Base-by-base conservation (phyloP, 2,113 vertebrate genomes). In the Rhea americana region DNA sequence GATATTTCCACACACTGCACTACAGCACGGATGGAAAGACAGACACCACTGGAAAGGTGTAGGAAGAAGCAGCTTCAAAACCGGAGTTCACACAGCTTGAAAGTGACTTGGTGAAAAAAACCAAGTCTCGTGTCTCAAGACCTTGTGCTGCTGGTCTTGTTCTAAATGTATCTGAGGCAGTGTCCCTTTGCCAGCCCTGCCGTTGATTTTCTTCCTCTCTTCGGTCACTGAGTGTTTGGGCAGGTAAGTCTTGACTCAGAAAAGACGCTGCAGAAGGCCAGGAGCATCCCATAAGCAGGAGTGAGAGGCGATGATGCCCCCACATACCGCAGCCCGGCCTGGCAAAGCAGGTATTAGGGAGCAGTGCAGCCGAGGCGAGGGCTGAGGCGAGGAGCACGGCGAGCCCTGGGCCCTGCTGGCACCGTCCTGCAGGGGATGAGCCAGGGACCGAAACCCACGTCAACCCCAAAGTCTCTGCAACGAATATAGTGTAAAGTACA, bases 1-100 rank as follows among this genome's bases (percentile, higher is more conserved):
- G 79, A 67, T 92, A 79, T 91, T 94, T 91, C 37, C 55, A 87
- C 79, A 58, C 59, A 68, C 37, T 55, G 55, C 65, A 91, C 62
- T 55, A 48, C 8, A 3, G 51, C 67, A 48, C 20, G 73, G 37
- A 79, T 77, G 67, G 59, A 65, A 63, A 81, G 74, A 59, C 39
- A 74, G 25, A 85, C 41, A 21, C 65, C 86, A 22, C n/a, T 63
- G n/a, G 83, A 59, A 2, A n/a, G 28, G 32, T 71, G 50, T 59
- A 68, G 53, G 77, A 37, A 77, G 41, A 70, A 94, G 81, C 50
- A 35, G n/a, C 56, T 87, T 93, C 21, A 73, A 37, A 78, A 70
- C 16, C 67, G 18, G 83, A 67, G 47, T 63, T 92, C 68, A 41
- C 4, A 1, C 37, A 32, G 14, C 35, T 65, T 6, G 3, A 50